Conservation (phyloP, 2,888 invertebrate genomes). For the Neocrepidodera transversa region DNA sequence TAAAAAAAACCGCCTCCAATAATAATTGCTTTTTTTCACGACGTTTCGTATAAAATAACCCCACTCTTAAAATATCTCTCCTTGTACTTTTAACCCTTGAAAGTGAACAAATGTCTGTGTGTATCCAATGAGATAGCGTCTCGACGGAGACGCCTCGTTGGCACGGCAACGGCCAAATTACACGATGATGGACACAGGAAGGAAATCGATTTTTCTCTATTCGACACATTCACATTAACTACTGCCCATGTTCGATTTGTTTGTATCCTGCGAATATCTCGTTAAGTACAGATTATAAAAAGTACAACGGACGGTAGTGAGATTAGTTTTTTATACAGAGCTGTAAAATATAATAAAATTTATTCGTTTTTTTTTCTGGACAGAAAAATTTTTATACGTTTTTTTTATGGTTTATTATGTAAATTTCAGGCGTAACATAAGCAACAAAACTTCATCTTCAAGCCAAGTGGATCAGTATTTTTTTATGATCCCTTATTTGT, state of each 20-base stretch:
- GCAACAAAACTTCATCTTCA: too few species aligned
- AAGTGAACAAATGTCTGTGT: slow-evolving; percentile 10
- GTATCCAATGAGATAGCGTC: slow-evolving; percentile 54
- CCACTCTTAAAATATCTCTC: too few species aligned
- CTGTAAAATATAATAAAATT: too few species aligned
- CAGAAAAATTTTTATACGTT: too few species aligned
- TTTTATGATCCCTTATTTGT: too few species aligned
- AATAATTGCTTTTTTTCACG: too few species aligned
- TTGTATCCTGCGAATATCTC: slow-evolving; percentile 28
- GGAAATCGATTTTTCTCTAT: slow-evolving; percentile 37
- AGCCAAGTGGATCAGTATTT: too few species aligned
- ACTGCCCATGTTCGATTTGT: slow-evolving; percentile 31
- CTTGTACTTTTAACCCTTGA: not conserved
- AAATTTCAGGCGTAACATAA: too few species aligned
- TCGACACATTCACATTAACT: slow-evolving; percentile 26
- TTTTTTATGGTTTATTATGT: too few species aligned
- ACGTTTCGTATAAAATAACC: too few species aligned
- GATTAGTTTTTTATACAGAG: not conserved
- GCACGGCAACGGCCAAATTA: slow-evolving; percentile 43
- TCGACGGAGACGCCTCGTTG: slow-evolving; percentile 45
- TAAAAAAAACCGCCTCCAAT: too few species aligned
- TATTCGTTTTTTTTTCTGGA: too few species aligned
- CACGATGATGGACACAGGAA: slow-evolving; percentile 52
- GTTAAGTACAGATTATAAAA: not conserved
- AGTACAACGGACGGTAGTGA: not conserved